Evolutionary conservation across 1,140 invertebrate species (phyloP).

Genomic region (Drosophila kohkoa): DNA sequence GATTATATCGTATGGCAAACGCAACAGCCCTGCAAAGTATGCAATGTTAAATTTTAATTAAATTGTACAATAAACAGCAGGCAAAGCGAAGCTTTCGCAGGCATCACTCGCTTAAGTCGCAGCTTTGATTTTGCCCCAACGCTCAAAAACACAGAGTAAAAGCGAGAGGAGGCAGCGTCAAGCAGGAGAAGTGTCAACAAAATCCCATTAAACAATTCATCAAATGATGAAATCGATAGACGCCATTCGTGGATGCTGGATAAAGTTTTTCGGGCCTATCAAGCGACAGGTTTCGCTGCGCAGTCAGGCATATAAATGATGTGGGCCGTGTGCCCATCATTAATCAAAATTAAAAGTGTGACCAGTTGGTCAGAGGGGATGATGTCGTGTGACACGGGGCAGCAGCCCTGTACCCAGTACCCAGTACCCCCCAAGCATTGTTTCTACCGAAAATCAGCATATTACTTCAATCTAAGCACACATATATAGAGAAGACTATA

Average conservation of each 20-base stretch:
- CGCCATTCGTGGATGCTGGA: slow-evolving; percentile 12
- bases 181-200: slow-evolving; percentile 58
- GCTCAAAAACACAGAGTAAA: not conserved
- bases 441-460: slow-evolving; percentile 12
- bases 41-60: slow-evolving; percentile 78
- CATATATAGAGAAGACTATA: not conserved
- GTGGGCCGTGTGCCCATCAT: slow-evolving; percentile 57
- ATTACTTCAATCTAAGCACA: slow-evolving; percentile 6
- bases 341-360: slow-evolving; percentile 80
- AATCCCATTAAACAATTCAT: slow-evolving; percentile 69
- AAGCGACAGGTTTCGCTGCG: slow-evolving; percentile 39
- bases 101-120: not conserved
- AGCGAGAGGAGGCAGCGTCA: slow-evolving; percentile 4
- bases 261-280: slow-evolving; percentile 38
- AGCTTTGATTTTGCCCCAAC: slow-evolving; percentile 6
- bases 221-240: slow-evolving; percentile 68
- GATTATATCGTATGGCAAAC: slow-evolving; percentile 61
- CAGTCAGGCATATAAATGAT: slow-evolving; percentile 76
- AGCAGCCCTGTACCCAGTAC: not conserved
- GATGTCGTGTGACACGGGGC: not conserved
- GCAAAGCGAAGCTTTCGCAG: slow-evolving; percentile 13
- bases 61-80: slow-evolving; percentile 57
- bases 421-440: not conserved
- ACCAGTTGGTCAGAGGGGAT: slow-evolving; percentile 29
- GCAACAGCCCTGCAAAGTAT: slow-evolving; percentile 46